phyloP scores from a whole-genome alignment of 2,797 vertebrate species.

The Chelidonichthys spinosus region DNA sequence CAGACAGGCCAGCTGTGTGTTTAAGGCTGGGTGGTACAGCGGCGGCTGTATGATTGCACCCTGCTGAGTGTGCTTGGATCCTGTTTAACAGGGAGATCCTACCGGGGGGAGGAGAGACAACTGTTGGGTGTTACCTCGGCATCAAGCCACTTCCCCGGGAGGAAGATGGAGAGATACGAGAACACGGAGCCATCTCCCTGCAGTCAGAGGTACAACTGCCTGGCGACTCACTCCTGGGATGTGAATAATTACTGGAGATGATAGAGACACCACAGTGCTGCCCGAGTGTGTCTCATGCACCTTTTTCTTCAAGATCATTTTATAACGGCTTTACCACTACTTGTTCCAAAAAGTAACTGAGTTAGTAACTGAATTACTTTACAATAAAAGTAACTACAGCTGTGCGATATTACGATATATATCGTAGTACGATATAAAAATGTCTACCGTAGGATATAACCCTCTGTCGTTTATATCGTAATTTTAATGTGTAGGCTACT shows the following conservation, averaged over 20 bases:
- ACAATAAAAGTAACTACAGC: no score
- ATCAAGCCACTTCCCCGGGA: conserved; percentile 38
- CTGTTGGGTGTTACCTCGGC: conserved; percentile 60
- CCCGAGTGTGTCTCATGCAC: conserved; percentile 6
- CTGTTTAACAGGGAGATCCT: conserved; percentile 72
- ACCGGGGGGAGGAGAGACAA: conserved; percentile 36
- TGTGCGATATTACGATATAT: no score
- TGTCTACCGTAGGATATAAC: no score
- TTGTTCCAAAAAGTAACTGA: no score
- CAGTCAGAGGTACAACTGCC: conserved; percentile 48
- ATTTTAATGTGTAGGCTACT: no score
- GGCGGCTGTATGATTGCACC: conserved; percentile 68
- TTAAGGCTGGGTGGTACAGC: conserved; percentile 67
- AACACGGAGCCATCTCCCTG: conserved; percentile 45
- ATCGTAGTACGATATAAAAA: no score
- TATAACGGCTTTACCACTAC: background rate
- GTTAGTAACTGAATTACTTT: no score
- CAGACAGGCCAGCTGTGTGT: conserved; percentile 61
- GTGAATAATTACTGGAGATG: conserved; percentile 66
- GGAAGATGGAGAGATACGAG: conserved; percentile 49
- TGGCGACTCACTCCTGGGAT: conserved; percentile 53
- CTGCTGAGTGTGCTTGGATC: conserved; percentile 75
- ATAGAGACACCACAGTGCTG: conserved; percentile 4
- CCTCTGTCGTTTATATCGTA: no score
- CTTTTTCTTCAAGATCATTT: conserved; percentile 15